Percentiles rank a stretch among this genome's conserved stretches.
Conservation (phyloP, 2,113 vertebrate genomes). For the Nicator chloris region DNA sequence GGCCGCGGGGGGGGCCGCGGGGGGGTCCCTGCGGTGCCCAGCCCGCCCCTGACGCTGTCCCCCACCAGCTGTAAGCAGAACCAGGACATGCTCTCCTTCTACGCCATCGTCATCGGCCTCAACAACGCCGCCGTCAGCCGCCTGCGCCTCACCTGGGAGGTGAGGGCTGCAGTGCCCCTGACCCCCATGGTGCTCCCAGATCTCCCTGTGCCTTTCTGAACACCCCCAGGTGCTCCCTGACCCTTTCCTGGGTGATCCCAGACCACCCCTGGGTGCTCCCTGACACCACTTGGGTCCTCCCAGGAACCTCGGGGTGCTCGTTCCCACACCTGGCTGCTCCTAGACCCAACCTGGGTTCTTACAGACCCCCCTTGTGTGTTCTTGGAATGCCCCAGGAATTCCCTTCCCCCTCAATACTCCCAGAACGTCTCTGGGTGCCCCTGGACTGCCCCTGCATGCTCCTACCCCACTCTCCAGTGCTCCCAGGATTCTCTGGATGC, state of each 20-base stretch:
- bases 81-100: slow-evolving; percentile 95
- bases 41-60: not conserved
- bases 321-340: not conserved
- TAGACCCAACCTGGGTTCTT: too few species aligned
- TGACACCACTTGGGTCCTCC: not conserved
- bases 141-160: slow-evolving; percentile 95
- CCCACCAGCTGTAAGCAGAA: slow-evolving; percentile 90
- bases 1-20: fast-evolving
- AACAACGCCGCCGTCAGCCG: slow-evolving; percentile 91
- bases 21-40: not conserved
- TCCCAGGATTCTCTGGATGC: not conserved
- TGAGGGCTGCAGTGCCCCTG: not conserved
- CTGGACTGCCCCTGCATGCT: not conserved
- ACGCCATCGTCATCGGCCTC: slow-evolving; percentile 89
- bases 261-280: too few species aligned
- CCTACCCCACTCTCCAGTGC: not conserved
- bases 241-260: not conserved
- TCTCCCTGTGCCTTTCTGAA: fast-evolving
- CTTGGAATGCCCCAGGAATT: not conserved
- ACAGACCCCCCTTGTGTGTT: too few species aligned
- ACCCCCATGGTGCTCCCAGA: fast-evolving
- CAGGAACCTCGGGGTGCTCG: fast-evolving
- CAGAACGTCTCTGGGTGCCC: not conserved
- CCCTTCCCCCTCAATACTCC: not conserved
- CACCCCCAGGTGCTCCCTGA: not conserved